Percentiles rank a stretch among this genome's conserved stretches.
Evolutionary conservation across 2,888 invertebrate genomes (phyloP).

Genomic region (Noctuana brunneofusca): DNA sequence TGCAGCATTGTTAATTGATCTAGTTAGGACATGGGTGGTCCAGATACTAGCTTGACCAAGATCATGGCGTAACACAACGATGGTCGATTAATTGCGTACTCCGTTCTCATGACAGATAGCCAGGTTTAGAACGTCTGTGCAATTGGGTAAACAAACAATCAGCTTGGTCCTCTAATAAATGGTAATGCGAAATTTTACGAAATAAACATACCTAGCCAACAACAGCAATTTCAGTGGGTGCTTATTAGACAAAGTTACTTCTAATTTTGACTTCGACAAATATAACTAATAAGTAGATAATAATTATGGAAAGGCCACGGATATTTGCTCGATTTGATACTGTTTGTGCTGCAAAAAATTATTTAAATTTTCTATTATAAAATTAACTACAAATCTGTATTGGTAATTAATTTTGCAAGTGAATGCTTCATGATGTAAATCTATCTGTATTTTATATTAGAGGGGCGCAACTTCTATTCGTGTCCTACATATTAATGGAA

Average conservation of each 20-base stretch:
- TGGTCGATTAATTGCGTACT: slow-evolving; percentile 67
- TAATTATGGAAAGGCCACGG: background rate
- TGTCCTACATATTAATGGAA: no score
- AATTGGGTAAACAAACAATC: slow-evolving; percentile 39
- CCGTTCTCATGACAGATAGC: slow-evolving; percentile 59
- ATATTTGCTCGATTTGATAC: background rate
- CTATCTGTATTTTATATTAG: no score
- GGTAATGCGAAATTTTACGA: slow-evolving; percentile 5
- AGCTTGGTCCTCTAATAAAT: slow-evolving; percentile 42
- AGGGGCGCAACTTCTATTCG: no score
- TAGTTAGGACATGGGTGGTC: slow-evolving; percentile 44
- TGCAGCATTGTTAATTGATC: slow-evolving; percentile 43
- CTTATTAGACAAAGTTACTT: slow-evolving; percentile 2
- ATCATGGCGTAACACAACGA: slow-evolving; percentile 61
- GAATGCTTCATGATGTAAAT: no score
- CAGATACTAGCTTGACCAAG: slow-evolving; percentile 48
- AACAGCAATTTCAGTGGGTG: background rate
- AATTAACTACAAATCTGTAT: background rate
- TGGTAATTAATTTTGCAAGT: no score
- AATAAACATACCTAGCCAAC: background rate
- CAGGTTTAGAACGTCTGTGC: slow-evolving; percentile 43
- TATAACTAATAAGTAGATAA: no score
- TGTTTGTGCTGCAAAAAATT: background rate
- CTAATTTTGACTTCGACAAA: background rate
- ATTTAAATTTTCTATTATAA: background rate